Evolutionary conservation across 2,113 vertebrate species (phyloP).

Genomic region (Panthera tigris): DNA sequence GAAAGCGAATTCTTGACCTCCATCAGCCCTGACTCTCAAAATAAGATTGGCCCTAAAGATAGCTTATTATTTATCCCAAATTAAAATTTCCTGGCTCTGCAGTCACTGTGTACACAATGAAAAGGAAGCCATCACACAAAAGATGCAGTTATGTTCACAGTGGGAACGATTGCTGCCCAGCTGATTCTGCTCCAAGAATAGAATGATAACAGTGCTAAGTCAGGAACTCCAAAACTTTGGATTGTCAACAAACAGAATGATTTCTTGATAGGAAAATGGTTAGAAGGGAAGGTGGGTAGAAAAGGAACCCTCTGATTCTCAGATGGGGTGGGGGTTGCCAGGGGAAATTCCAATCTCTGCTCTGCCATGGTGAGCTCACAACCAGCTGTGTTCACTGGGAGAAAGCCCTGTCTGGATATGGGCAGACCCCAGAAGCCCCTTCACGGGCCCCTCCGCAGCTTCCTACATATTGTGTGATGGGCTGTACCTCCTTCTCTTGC

Average conservation of each 20-base stretch:
- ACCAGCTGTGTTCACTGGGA: not conserved
- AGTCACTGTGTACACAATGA: conserved; percentile 25
- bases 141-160: conserved; percentile 32
- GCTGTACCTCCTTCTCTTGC: not conserved
- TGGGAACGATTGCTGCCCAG: not conserved
- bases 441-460: too few species aligned
- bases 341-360: not conserved
- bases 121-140: conserved; percentile 44
- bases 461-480: not conserved
- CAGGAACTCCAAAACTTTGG: conserved; percentile 13
- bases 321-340: not conserved
- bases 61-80: conserved; percentile 57
- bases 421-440: not conserved
- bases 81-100: conserved; percentile 64
- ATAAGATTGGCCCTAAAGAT: conserved; percentile 51
- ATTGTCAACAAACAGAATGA: conserved; percentile 26
- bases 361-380: not conserved
- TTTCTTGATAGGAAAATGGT: not conserved
- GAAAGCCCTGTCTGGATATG: not conserved
- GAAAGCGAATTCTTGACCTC: conserved; percentile 42
- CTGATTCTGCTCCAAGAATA: conserved; percentile 54
- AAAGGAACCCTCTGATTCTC: not conserved
- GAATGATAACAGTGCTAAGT: conserved; percentile 19
- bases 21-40: not conserved
- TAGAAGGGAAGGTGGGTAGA: not conserved